Evolutionary conservation across 2,797 vertebrate genomes (phyloP).

Genomic region (Bufotes viridis): DNA sequence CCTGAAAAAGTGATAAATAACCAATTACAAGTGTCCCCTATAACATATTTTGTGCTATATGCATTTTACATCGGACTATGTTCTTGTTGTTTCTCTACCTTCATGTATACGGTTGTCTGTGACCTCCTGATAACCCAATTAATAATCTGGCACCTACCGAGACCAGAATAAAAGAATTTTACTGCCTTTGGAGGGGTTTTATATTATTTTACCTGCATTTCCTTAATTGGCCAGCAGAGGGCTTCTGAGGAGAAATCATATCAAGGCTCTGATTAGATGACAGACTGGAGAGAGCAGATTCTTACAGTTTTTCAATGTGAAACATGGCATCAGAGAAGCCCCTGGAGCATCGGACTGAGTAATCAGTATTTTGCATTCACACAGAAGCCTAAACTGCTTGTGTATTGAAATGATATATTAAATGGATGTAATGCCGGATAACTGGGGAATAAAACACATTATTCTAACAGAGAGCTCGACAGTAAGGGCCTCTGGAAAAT

Average conservation of each 20-base stretch:
- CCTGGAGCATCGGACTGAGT: conserved; percentile 43
- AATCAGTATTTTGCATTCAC: conserved; percentile 53
- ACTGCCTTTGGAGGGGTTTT: neutral
- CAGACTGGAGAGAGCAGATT: conserved; percentile 10
- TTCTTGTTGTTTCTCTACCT: no score
- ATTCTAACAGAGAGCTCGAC: conserved; percentile 3
- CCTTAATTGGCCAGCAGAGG: conserved; percentile 46
- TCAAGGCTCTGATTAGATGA: conserved; percentile 10
- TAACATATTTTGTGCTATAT: no score
- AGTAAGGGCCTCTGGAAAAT: conserved; percentile 9
- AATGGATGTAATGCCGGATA: conserved; percentile 49
- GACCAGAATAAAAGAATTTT: neutral
- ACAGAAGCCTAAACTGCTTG: conserved; percentile 45
- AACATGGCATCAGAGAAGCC: conserved; percentile 35
- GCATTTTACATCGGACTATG: no score
- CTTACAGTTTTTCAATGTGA: conserved; percentile 28
- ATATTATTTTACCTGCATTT: neutral
- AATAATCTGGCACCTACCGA: neutral
- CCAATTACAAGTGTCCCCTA: no score
- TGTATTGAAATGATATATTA: conserved; percentile 47
- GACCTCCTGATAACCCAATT: neutral
- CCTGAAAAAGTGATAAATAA: no score
- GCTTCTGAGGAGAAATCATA: conserved; percentile 32
- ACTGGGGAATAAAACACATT: conserved; percentile 30
- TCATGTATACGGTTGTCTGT: no score